A percentile compares a stretch with the other conserved stretches of the same genome.
phyloP scores from a whole-genome alignment of 2,113 vertebrate genomes.

The Opisthocomus hoazin region DNA sequence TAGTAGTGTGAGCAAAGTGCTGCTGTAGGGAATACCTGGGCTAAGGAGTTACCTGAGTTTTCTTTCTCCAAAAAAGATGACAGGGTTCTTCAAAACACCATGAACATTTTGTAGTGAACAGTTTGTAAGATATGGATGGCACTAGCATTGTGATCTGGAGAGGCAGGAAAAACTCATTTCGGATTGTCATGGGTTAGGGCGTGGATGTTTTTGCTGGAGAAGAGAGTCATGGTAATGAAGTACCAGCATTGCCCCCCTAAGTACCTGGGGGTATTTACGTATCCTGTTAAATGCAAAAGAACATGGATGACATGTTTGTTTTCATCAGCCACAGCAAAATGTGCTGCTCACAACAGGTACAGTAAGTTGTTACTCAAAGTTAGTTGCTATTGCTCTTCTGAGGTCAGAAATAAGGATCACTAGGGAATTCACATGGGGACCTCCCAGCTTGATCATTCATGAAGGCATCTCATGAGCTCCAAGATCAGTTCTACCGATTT shows the following conservation, averaged over 20 bases:
- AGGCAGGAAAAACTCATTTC: neutral
- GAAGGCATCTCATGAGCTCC: neutral
- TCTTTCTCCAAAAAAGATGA: neutral
- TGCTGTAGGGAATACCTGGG: neutral
- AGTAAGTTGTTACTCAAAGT: rapidly evolving
- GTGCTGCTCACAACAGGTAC: neutral
- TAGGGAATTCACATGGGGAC: neutral
- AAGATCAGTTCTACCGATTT: neutral
- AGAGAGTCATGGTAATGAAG: neutral
- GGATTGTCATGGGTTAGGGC: neutral
- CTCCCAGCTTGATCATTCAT: neutral
- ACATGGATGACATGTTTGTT: neutral
- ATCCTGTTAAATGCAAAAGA: neutral
- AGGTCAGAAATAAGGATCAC: neutral
- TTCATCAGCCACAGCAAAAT: neutral
- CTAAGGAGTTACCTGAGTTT: neutral
- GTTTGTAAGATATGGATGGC: neutral
- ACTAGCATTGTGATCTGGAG: neutral
- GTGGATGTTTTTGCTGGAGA: neutral
- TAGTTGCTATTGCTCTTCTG: neutral
- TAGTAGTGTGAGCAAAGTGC: neutral
- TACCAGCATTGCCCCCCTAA: neutral
- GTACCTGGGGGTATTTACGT: neutral
- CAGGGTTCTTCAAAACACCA: neutral
- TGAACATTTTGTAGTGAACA: neutral